Conservation (phyloP, 2,797 vertebrate species). For the Sebastes goodei region DNA sequence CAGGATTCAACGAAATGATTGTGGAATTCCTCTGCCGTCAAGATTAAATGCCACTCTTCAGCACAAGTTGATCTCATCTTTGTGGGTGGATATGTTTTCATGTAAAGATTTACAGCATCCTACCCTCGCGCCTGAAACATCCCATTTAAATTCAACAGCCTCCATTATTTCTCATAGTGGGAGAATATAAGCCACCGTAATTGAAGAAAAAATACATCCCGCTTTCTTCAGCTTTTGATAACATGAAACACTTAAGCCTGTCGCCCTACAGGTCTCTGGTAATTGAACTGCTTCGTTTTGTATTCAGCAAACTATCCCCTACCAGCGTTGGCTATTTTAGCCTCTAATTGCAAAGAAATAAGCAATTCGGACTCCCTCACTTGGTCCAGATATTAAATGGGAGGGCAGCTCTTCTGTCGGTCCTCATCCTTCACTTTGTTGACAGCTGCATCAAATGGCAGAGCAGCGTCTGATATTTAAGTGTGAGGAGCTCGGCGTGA, state of each 20-base stretch:
- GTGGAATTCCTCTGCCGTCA: constrained; percentile 17
- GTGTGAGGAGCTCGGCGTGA: constrained; percentile 44
- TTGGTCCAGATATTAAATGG: constrained; percentile 61
- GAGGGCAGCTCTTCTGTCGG: constrained; percentile 30
- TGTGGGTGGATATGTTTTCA: constrained; percentile 24
- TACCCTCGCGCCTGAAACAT: constrained; percentile 34
- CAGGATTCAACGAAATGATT: constrained; percentile 5
- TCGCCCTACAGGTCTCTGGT: constrained; percentile 64
- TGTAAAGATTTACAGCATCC: constrained; percentile 39
- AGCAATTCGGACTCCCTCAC: constrained; percentile 62
- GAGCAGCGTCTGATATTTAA: constrained; percentile 62
- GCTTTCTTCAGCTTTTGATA: constrained; percentile 65
- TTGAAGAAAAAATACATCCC: constrained; percentile 65
- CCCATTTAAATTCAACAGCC: constrained; percentile 64
- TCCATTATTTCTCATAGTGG: constrained; percentile 60
- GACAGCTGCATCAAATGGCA: constrained; percentile 71
- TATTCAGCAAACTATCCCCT: constrained; percentile 64
- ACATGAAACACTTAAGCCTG: constrained; percentile 66
- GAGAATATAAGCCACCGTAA: constrained; percentile 61
- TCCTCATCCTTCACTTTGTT: constrained; percentile 58
- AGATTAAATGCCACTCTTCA: constrained; percentile 35
- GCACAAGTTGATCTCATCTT: constrained; percentile 33
- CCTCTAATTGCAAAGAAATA: constrained; percentile 78
- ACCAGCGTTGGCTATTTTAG: constrained; percentile 61
- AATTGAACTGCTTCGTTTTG: constrained; percentile 71